These are phyloP conservation scores for Puma concolor DNA, from an alignment of 2,113 vertebrate genomes.

Conservation along the genomic window DNA sequence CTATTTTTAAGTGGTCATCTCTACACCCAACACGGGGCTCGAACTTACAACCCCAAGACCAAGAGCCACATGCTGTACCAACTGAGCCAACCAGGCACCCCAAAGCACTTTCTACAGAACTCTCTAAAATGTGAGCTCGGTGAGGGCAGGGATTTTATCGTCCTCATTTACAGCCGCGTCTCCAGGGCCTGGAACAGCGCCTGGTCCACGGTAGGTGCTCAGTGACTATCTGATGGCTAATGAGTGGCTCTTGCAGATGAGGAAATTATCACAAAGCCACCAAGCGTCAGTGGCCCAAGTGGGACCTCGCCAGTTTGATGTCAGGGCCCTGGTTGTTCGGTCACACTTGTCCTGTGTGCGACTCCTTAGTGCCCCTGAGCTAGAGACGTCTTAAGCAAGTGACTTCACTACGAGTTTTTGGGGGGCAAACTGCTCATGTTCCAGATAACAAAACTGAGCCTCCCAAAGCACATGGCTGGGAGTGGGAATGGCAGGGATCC, in stretches of 20 bases:
- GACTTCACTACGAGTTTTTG: neutral
- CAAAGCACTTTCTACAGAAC: neutral
- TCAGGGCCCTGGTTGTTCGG: neutral
- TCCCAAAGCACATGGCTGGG: neutral
- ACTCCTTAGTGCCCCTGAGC: neutral
- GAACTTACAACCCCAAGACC: neutral
- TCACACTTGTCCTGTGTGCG: neutral
- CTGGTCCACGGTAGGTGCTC: neutral
- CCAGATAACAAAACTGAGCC: neutral
- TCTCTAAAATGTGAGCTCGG: neutral
- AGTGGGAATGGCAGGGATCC: rapidly evolving
- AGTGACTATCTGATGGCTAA: neutral
- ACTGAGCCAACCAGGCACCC: neutral
- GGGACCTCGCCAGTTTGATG: neutral
- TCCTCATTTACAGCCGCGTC: neutral
- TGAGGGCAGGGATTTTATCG: neutral
- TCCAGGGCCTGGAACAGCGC: neutral
- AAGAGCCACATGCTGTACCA: neutral
- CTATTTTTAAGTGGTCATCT: neutral
- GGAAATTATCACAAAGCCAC: neutral
- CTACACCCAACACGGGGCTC: neutral
- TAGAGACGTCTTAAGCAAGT: neutral
- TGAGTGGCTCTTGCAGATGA: neutral
- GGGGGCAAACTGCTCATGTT: neutral
- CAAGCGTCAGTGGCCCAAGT: neutral